Evolutionary conservation across 2,888 invertebrate genomes (phyloP), one percentile per base, ranked within the genome.

Genomic region (Calephelis perditalis): DNA sequence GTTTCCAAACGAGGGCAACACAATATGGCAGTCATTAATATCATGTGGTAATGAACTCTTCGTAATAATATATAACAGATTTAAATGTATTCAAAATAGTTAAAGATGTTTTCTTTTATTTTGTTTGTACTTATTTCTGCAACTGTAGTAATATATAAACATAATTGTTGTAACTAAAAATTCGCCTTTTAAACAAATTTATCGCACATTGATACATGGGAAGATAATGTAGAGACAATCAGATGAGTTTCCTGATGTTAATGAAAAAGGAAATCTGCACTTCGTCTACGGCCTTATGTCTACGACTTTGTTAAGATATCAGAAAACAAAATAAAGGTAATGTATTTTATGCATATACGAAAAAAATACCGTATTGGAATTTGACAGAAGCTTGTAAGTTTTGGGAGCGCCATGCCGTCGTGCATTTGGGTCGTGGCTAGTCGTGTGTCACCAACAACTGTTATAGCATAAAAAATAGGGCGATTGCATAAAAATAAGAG

Each of bases 381-480:
- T 49, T 9, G 49, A 26, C 49, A 49, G 9, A 49, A 49, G 49
- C 12, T 8, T 49, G 10, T 10, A 15, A 35, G 35, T 35, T 59
- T 45, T 55, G 37, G 12, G 36, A 45, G 12, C 45, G 44, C 46
- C 55, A 11, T 52, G 10, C 40, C 40, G 40, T 8, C 40, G 8
- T 40, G 45, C 46, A 60, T 60, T 60, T 56, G 46, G 60, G 60
- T 60, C 60, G 60, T 43, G 45, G 56, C 46, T 56, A 15, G 55
- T 26, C 46, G n/a, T 63, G 87, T 82, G 83, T 81, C 83, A 83
- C 84, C 86, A 83, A 86, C 82, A 84, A 82, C 82, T 73, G 79
- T 81, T 81, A 84, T 77, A 79, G 83, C 84, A 84, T 82, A 83
- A 88, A 89, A 89, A 89, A 89, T 89, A 83, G 90, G 86, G 75